Evolutionary conservation across 2,797 vertebrate species (phyloP), one percentile per base, ranked within the genome.

Genomic region (Synanceia verrucosa): DNA sequence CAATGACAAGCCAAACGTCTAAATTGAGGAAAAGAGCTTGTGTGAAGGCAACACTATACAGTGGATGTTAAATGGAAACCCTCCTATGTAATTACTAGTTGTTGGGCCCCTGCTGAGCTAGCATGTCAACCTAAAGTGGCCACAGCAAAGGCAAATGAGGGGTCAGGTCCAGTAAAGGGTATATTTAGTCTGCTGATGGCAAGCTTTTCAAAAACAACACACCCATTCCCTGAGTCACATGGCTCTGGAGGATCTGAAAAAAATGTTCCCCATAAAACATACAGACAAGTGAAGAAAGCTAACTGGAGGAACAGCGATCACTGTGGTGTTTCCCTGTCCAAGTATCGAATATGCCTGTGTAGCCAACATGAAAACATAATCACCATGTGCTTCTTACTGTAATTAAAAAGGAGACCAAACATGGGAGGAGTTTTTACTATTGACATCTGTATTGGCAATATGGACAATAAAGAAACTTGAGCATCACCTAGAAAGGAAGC

Each of bases 121-220:
- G 90, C 88, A 88, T 91, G 86, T 85, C 83, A 75, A 91, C 86
- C 86, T 90, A 89, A 88, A 90, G 82, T 86, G 91, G 90, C 94
- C 94, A 94, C 94, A 95, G 89, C 85, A 95, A 94, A 94, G 92
- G 86, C 88, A 93, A 92, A 93, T 91, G 84, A 93, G 82, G 91
- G 93, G 93, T 93, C 94, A 94, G 91, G 89, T 91, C 88, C 88
- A 89, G 91, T 89, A 91, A 93, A 92, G 88, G 86, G 84, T 95
- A 93, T 94, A 94, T 93, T 95, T 95, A 94, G 90, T 88, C 81
- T 60, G 77, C 74, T 66, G 87, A 91, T 88, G 87, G 90, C 83
- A 72, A 86, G 83, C 84, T 88, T 89, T 90, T 88, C 80, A 88
- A 91, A 92, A 91, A 92, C 84, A 90, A 91, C 91, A 94, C 90